Conservation (phyloP, 2,888 invertebrate species). For the Hofmannophila pseudospretella region DNA sequence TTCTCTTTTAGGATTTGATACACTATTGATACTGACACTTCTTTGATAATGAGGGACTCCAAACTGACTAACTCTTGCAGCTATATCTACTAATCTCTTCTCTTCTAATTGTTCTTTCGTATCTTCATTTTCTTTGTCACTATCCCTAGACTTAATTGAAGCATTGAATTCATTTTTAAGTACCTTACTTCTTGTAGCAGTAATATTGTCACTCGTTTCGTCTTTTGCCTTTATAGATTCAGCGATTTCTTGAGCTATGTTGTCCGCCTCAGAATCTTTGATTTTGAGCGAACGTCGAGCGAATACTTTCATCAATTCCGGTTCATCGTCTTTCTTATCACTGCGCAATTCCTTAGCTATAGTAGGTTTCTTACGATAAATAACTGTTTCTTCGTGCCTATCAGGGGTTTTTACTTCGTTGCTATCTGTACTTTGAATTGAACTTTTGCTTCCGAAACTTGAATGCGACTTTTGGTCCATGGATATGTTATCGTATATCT, state of each 20-base stretch:
- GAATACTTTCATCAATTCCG: constrained; percentile 89
- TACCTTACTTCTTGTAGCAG: constrained; percentile 49
- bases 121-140: constrained; percentile 85
- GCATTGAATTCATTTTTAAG: constrained; percentile 71
- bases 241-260: constrained; percentile 77
- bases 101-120: constrained; percentile 46
- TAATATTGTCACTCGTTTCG: constrained; percentile 34
- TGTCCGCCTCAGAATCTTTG: constrained; percentile 82
- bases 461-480: constrained; percentile 69
- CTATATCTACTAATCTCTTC: constrained; percentile 60
- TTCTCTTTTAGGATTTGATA: constrained; percentile 57
- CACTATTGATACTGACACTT: constrained; percentile 64
- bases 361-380: constrained; percentile 77
- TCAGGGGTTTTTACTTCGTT: constrained; percentile 60
- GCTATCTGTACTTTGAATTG: constrained; percentile 67
- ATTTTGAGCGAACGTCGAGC: constrained; percentile 88
- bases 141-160: constrained; percentile 80
- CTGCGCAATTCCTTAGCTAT: constrained; percentile 52
- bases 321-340: constrained; percentile 81
- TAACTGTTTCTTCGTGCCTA: constrained; percentile 66
- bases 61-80: constrained; percentile 65
- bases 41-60: constrained; percentile 65
- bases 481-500: constrained; percentile 65
- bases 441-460: constrained; percentile 70
- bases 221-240: constrained; percentile 48